Evolutionary conservation across 1,140 invertebrate species (phyloP).

Genomic region (Hycleus phaleratus): DNA sequence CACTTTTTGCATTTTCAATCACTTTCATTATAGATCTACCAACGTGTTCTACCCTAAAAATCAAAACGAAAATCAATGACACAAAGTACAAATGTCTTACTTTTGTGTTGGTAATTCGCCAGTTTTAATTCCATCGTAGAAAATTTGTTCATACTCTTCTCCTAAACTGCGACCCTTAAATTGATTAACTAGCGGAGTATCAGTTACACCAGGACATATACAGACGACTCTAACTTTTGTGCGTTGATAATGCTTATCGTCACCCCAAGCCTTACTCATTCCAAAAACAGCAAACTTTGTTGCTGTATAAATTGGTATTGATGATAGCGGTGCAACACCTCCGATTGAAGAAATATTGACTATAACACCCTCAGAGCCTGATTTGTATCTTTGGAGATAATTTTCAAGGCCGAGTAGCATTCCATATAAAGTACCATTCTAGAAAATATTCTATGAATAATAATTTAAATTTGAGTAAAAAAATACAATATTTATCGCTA

Average conservation of each 20-base stretch:
- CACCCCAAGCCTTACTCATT: slow-evolving; percentile 20
- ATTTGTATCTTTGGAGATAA: slow-evolving; percentile 25
- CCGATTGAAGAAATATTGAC: slow-evolving; percentile 26
- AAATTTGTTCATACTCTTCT: slow-evolving; percentile 1
- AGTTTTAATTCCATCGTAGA: not conserved
- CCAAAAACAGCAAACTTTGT: slow-evolving; percentile 29
- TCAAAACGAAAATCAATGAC: not conserved
- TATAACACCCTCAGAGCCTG: slow-evolving; percentile 26
- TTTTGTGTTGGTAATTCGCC: not conserved
- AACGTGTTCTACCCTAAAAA: slow-evolving; percentile 18
- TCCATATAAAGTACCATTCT: slow-evolving; percentile 29
- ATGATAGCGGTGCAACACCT: slow-evolving; percentile 12
- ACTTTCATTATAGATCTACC: slow-evolving; percentile 16
- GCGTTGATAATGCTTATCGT: slow-evolving; percentile 16
- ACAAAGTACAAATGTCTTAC: not conserved
- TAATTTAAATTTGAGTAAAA: too few species aligned
- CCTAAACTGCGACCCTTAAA: not conserved
- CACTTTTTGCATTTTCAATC: slow-evolving; percentile 17
- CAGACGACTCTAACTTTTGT: slow-evolving; percentile 34
- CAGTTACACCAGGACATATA: slow-evolving; percentile 37
- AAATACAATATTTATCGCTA: slow-evolving; percentile 45
- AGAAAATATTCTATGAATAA: not conserved
- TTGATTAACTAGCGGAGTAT: slow-evolving; percentile 18
- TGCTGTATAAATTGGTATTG: slow-evolving; percentile 26
- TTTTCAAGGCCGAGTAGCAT: slow-evolving; percentile 26